Percentiles rank a stretch among this genome's conserved stretches.
Conservation (phyloP, 92 coral and sea anemone genomes). For the Chrysogorgia sp. region DNA sequence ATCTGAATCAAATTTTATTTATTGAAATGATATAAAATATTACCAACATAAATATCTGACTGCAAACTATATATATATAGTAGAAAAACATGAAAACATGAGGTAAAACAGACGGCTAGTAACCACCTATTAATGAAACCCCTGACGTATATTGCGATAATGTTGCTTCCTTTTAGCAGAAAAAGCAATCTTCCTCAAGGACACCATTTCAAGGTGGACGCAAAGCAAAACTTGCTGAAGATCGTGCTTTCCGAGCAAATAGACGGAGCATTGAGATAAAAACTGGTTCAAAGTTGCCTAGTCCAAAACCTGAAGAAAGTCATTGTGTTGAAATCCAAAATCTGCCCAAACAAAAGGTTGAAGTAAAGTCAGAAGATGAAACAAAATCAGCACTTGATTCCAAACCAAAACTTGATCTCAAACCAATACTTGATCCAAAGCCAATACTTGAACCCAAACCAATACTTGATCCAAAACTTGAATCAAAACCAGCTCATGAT, state of each 20-base stretch:
- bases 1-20: no score
- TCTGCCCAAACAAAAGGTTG: neutral
- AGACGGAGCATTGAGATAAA: slow-evolving; percentile 72
- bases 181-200: neutral
- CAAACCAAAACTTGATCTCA: no score
- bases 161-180: neutral
- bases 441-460: no score
- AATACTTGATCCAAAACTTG: neutral
- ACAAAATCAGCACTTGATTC: no score
- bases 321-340: neutral
- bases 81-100: no score
- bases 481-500: neutral
- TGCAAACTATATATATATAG: no score
- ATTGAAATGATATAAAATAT: no score
- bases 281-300: slow-evolving; percentile 14
- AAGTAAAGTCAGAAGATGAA: neutral
- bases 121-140: neutral
- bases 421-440: no score
- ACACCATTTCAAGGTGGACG: slow-evolving; percentile 21
- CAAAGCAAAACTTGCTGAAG: slow-evolving; percentile 75
- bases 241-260: slow-evolving; percentile 90
- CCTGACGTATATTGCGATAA: no score
- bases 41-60: no score
- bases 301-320: slow-evolving; percentile 1
- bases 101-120: neutral